Percentiles rank a stretch among this genome's conserved stretches.
phyloP scores from a whole-genome alignment of 2,113 vertebrate species.

The Gymnarchus niloticus region DNA sequence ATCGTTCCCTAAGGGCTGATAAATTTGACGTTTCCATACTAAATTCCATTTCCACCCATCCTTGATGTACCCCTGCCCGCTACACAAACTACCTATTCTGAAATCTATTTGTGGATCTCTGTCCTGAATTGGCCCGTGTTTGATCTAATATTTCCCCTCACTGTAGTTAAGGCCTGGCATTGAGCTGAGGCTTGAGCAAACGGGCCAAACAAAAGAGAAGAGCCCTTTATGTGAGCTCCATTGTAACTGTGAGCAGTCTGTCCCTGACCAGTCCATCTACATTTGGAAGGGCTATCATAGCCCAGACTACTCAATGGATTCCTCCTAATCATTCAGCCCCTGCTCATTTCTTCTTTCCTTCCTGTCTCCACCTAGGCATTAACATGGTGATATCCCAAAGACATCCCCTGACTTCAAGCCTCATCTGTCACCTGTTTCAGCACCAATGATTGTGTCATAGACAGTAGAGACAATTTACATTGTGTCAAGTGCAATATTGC shows the following conservation, averaged over 20 bases:
- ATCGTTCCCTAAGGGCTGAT: neutral
- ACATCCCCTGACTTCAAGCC: neutral
- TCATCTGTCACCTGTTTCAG: neutral
- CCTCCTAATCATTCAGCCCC: neutral
- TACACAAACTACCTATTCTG: neutral
- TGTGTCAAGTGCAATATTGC: neutral
- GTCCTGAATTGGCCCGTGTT: neutral
- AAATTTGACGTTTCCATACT: neutral
- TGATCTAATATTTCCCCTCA: neutral
- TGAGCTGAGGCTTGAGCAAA: neutral
- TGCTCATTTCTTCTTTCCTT: neutral
- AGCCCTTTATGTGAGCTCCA: neutral
- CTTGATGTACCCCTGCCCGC: neutral
- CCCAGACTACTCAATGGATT: neutral
- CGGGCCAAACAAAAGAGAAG: neutral
- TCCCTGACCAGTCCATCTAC: neutral
- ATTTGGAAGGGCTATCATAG: neutral
- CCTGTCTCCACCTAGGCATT: conserved; percentile 6
- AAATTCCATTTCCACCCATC: neutral
- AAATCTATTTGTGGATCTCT: neutral
- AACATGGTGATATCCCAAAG: neutral
- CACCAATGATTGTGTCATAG: conserved; percentile 4
- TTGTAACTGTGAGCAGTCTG: neutral
- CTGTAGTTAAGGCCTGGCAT: neutral
- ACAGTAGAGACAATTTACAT: neutral